phyloP scores from a whole-genome alignment of 2,113 vertebrate species.

The Myotis davidii region DNA sequence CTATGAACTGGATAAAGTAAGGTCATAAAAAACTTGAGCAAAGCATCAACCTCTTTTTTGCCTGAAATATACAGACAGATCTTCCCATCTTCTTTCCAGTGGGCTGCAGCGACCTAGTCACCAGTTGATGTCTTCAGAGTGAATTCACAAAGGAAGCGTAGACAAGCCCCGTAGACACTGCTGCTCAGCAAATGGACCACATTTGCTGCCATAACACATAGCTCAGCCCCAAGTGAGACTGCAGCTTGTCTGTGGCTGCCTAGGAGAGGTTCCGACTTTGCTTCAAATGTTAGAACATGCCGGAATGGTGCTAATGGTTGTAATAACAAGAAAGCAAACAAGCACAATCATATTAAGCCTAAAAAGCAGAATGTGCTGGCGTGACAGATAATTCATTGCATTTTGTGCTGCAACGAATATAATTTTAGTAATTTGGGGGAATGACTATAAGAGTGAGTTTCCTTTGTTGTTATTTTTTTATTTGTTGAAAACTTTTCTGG shows the following conservation, averaged over 20 bases:
- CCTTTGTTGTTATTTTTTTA: neutral
- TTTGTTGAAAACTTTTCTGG: slow-evolving; percentile 68
- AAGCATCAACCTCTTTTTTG: neutral
- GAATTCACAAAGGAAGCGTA: neutral
- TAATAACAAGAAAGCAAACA: slow-evolving; percentile 74
- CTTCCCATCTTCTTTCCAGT: neutral
- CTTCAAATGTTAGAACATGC: neutral
- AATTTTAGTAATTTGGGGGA: slow-evolving; percentile 80
- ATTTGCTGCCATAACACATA: neutral
- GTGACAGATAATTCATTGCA: slow-evolving; percentile 78
- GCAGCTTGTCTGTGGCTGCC: neutral
- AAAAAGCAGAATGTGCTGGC: slow-evolving; percentile 74
- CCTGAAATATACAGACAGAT: neutral
- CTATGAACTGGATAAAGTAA: neutral
- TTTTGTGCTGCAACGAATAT: slow-evolving; percentile 76
- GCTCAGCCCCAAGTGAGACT: neutral
- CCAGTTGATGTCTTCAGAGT: neutral
- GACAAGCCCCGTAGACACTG: neutral
- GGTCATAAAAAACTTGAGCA: neutral
- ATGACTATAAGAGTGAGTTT: slow-evolving; percentile 69
- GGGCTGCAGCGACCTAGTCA: neutral
- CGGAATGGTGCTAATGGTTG: neutral
- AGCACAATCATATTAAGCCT: slow-evolving; percentile 68
- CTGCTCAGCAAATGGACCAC: neutral
- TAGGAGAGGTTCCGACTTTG: neutral